These are phyloP conservation scores for Alosa alosa DNA, from an alignment of 2,113 vertebrate species.

Conservation along the genomic window DNA sequence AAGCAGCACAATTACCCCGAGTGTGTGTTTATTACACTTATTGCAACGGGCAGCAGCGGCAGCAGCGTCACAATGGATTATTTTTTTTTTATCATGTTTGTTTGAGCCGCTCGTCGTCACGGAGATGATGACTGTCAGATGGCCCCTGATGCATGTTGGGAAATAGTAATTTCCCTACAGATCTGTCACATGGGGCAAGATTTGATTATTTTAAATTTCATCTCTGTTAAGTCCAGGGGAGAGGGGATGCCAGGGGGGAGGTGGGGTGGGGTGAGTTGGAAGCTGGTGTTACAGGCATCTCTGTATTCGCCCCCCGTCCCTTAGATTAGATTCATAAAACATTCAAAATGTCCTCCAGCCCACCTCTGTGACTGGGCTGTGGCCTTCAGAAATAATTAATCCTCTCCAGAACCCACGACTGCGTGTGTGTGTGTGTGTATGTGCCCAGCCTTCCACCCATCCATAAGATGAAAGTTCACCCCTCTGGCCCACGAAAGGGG, in stretches of 20 bases:
- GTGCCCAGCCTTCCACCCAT: conserved; percentile 30
- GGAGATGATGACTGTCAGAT: conserved; percentile 10
- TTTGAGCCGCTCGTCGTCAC: neutral
- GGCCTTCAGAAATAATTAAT: conserved; percentile 73
- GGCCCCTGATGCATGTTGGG: conserved; percentile 46
- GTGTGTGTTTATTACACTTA: conserved; percentile 38
- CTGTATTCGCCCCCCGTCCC: conserved; percentile 16
- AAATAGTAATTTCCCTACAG: conserved; percentile 29
- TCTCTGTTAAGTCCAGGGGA: neutral
- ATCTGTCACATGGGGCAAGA: neutral
- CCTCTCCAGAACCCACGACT: conserved; percentile 43
- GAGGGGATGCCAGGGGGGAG: neutral
- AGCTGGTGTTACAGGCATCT: neutral
- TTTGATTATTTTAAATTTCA: conserved; percentile 29
- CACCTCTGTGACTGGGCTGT: conserved; percentile 45
- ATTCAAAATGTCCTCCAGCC: conserved; percentile 60
- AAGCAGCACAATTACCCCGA: conserved; percentile 42
- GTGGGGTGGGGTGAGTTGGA: neutral
- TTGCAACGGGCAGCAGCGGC: conserved; percentile 20
- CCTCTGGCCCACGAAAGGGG: neutral
- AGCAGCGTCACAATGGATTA: neutral
- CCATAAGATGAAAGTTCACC: neutral
- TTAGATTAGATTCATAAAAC: conserved; percentile 66
- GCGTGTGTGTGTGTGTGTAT: conserved; percentile 24
- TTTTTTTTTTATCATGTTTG: conserved; percentile 30